These are phyloP conservation scores for Plebejus argus DNA, from an alignment of 2,888 invertebrate species.

Conservation along the genomic window DNA sequence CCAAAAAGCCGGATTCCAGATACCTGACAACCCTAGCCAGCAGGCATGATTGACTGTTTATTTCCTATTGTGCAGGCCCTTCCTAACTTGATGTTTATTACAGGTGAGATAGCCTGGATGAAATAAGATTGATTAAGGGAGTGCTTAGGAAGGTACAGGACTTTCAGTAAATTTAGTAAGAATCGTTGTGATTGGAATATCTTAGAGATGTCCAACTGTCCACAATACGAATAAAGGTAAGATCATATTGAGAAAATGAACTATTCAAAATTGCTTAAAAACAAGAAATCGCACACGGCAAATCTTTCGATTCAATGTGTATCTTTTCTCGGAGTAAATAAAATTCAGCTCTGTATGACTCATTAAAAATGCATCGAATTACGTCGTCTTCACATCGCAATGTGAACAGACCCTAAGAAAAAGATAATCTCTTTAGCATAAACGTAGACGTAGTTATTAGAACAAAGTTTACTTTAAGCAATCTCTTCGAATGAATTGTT, in stretches of 20 bases:
- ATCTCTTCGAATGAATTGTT: conserved; percentile 11
- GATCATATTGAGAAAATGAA: too few relatives aligned
- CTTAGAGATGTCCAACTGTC: too few relatives aligned
- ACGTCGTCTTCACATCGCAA: not conserved
- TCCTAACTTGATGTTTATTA: conserved; percentile 2
- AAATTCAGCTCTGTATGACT: not conserved
- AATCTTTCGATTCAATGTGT: not conserved
- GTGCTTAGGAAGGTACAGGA: not conserved
- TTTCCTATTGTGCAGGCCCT: not conserved
- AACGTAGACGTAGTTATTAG: not conserved
- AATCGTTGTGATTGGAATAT: too few relatives aligned
- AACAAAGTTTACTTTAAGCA: not conserved
- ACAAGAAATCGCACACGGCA: too few relatives aligned
- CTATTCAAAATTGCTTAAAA: too few relatives aligned
- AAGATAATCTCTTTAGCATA: not conserved
- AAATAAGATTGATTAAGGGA: not conserved
- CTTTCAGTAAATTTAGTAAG: not conserved
- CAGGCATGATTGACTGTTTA: not conserved
- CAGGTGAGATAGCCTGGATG: not conserved
- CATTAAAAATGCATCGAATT: not conserved
- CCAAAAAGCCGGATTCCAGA: too few relatives aligned
- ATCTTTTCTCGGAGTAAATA: not conserved
- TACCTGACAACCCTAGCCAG: too few relatives aligned
- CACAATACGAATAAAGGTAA: too few relatives aligned
- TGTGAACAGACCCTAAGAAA: not conserved